Evolutionary conservation across 2,888 invertebrate species (phyloP).

Genomic region (Dolomedes plantarius): DNA sequence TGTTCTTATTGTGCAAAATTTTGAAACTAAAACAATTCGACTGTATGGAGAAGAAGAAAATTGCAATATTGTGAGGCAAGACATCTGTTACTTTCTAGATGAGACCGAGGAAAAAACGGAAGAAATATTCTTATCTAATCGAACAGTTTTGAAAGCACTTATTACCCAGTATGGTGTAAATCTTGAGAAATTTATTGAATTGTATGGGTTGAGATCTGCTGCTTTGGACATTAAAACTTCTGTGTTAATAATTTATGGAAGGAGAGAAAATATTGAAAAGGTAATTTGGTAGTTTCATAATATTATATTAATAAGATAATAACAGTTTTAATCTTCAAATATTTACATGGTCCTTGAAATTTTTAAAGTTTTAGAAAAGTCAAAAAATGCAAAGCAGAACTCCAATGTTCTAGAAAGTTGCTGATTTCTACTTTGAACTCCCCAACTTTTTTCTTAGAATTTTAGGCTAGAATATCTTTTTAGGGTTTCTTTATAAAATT

Average conservation of each 20-base stretch:
- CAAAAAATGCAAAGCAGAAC: no score
- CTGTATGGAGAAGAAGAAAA: constrained; percentile 32
- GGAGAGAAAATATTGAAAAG: constrained; percentile 30
- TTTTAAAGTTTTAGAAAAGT: no score
- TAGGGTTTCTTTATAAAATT: no score
- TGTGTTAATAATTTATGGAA: constrained; percentile 37
- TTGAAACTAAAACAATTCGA: constrained; percentile 36
- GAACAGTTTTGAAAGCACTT: constrained; percentile 42
- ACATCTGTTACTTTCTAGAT: constrained; percentile 39
- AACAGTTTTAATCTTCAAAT: no score
- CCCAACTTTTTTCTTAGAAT: no score
- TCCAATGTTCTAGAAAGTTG: no score
- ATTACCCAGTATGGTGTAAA: constrained; percentile 55
- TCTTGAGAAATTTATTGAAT: constrained; percentile 45
- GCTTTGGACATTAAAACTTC: constrained; percentile 37
- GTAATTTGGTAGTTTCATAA: constrained; percentile 13
- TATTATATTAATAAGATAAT: no score
- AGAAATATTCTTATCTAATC: constrained; percentile 25
- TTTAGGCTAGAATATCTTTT: no score
- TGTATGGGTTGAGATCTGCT: constrained; percentile 40
- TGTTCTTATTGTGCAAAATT: constrained; percentile 47
- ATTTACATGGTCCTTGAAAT: no score
- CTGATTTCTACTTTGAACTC: no score
- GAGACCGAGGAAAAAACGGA: constrained; percentile 48
- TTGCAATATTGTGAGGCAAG: constrained; percentile 15